phyloP scores from a whole-genome alignment of 1,140 invertebrate genomes.

The Drosophila kanapiae region DNA sequence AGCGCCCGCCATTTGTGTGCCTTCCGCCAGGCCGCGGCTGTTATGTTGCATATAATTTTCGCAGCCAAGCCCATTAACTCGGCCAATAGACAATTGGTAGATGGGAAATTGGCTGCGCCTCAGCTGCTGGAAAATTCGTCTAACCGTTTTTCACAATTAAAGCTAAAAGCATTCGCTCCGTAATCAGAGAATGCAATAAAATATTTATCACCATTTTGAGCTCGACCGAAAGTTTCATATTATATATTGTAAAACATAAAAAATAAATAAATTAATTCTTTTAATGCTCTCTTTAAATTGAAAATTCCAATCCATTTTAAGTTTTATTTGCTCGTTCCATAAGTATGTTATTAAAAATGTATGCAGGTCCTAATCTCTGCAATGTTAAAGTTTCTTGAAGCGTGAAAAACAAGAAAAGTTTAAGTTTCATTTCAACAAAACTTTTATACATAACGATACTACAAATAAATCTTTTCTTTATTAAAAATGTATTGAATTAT shows the following conservation, averaged over 20 bases:
- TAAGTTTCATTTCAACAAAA: neutral
- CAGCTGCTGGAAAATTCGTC: conserved; percentile 8
- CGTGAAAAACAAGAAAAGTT: neutral
- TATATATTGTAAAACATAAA: neutral
- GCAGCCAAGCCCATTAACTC: conserved; percentile 34
- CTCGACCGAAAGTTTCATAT: neutral
- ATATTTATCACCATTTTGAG: neutral
- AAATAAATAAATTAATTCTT: neutral
- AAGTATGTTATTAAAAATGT: neutral
- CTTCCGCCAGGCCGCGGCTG: conserved; percentile 3
- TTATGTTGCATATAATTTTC: conserved; percentile 59
- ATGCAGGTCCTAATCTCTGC: neutral
- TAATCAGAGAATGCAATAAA: neutral
- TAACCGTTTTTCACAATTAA: conserved; percentile 4
- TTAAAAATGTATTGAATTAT: neutral
- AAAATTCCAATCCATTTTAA: neutral
- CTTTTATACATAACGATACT: neutral
- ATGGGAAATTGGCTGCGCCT: conserved; percentile 10
- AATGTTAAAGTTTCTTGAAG: neutral
- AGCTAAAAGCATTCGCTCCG: conserved; percentile 4
- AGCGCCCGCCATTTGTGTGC: conserved; percentile 56
- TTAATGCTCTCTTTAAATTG: neutral
- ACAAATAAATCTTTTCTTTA: neutral
- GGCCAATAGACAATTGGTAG: conserved; percentile 59
- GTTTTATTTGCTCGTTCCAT: neutral